phyloP scores from a whole-genome alignment of 2,113 vertebrate species.

The Patagioenas fasciata region DNA sequence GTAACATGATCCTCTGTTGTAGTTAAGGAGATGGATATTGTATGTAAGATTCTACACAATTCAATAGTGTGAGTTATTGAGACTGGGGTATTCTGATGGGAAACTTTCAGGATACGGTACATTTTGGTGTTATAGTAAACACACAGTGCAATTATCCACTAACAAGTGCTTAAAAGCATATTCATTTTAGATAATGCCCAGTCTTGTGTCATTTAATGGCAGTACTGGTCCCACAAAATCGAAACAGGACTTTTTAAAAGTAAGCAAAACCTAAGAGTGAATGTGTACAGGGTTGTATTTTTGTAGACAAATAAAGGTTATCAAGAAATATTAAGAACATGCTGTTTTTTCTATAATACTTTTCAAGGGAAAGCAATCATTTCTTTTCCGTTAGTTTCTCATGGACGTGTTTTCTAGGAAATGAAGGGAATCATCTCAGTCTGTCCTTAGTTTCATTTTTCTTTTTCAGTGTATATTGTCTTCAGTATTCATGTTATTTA shows the following conservation, averaged over 20 bases:
- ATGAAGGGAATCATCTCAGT: accelerated
- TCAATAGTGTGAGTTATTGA: neutral
- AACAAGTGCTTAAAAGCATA: neutral
- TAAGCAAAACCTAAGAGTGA: neutral
- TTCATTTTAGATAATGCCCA: neutral
- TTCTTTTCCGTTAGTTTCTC: neutral
- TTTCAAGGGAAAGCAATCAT: accelerated
- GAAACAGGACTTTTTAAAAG: neutral
- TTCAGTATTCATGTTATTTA: neutral
- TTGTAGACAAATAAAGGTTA: neutral
- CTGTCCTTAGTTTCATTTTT: neutral
- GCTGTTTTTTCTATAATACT: neutral
- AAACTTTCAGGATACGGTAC: neutral
- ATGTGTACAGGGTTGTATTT: neutral
- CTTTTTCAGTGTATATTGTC: neutral
- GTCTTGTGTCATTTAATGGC: neutral
- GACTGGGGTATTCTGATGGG: neutral
- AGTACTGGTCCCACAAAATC: neutral
- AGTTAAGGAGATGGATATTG: neutral
- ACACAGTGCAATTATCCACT: neutral
- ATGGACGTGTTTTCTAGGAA: neutral
- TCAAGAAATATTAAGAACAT: neutral
- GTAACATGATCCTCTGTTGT: neutral
- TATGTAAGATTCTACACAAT: neutral
- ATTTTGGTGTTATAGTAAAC: neutral